A percentile compares a stretch with the other conserved stretches of the same genome.
Evolutionary conservation across 2,113 vertebrate species (phyloP).

Genomic region (Etia nguti): DNA sequence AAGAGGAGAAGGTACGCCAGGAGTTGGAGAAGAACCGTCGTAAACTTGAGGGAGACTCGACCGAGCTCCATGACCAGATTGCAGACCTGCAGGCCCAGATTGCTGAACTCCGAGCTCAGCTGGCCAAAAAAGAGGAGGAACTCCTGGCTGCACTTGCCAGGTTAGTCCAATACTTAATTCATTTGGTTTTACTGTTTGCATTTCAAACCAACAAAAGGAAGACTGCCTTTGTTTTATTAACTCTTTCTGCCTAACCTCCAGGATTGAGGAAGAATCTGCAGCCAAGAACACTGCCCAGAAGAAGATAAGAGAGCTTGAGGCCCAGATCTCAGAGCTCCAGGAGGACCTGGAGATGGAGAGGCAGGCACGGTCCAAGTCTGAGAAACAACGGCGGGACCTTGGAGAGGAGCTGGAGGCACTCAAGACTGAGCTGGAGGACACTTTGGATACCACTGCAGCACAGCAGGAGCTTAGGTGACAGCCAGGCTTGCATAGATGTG

Average conservation of each 20-base stretch:
- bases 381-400: constrained; percentile 89
- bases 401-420: constrained; percentile 93
- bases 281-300: constrained; percentile 91
- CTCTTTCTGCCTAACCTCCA: constrained; percentile 34
- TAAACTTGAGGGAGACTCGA: constrained; percentile 92
- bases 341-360: constrained; percentile 93
- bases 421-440: constrained; percentile 94
- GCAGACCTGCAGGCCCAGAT: constrained; percentile 95
- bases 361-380: constrained; percentile 82
- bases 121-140: constrained; percentile 96
- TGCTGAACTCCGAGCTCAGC: constrained; percentile 88
- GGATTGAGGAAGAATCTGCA: constrained; percentile 89
- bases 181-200: not conserved
- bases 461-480: constrained; percentile 91
- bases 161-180: constrained; percentile 50
- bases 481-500: not conserved
- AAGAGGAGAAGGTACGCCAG: constrained; percentile 90
- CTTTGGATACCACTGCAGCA: constrained; percentile 88
- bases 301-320: constrained; percentile 91
- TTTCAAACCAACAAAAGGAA: not conserved
- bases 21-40: constrained; percentile 95
- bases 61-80: constrained; percentile 88
- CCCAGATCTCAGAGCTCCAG: constrained; percentile 89
- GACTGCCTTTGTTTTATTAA: not conserved
- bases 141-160: constrained; percentile 87